phyloP scores from a whole-genome alignment of 2,888 invertebrate genomes.

The Drosophila mulleri region DNA sequence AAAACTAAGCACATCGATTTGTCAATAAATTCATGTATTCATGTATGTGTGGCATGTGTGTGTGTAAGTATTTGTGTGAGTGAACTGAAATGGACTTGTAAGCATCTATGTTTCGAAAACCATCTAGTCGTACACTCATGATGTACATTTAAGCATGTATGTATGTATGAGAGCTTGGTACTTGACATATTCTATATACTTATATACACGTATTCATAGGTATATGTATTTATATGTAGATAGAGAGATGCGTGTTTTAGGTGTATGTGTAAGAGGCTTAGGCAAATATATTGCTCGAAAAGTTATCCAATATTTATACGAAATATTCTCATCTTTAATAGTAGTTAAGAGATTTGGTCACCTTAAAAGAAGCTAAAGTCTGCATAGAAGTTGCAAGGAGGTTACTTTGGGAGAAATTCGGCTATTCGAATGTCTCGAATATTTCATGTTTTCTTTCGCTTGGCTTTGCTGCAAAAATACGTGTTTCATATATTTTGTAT shows the following conservation, averaged over 20 bases:
- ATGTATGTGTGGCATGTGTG: conserved; percentile 45
- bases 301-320: conserved; percentile 58
- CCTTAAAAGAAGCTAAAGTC: conserved; percentile 57
- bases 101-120: conserved; percentile 25
- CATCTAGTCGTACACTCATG: conserved; percentile 3
- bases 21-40: conserved; percentile 79
- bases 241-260: conserved; percentile 4
- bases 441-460: neutral
- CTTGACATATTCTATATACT: conserved; percentile 5
- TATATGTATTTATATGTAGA: neutral
- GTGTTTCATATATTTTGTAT: neutral
- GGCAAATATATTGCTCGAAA: conserved; percentile 80
- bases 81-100: conserved; percentile 19
- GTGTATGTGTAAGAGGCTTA: conserved; percentile 68
- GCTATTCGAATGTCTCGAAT: conserved; percentile 14
- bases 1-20: conserved; percentile 80
- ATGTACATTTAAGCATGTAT: too few species aligned
- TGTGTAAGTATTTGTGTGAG: conserved; percentile 33
- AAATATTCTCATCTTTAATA: conserved; percentile 50
- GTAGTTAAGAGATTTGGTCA: conserved; percentile 61
- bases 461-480: conserved; percentile 41
- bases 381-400: conserved; percentile 42
- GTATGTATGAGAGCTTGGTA: neutral
- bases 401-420: conserved; percentile 32
- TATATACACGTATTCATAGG: conserved; percentile 4